Evolutionary conservation across 2,888 invertebrate species (phyloP).

Genomic region (Temnothorax unifasciatus): DNA sequence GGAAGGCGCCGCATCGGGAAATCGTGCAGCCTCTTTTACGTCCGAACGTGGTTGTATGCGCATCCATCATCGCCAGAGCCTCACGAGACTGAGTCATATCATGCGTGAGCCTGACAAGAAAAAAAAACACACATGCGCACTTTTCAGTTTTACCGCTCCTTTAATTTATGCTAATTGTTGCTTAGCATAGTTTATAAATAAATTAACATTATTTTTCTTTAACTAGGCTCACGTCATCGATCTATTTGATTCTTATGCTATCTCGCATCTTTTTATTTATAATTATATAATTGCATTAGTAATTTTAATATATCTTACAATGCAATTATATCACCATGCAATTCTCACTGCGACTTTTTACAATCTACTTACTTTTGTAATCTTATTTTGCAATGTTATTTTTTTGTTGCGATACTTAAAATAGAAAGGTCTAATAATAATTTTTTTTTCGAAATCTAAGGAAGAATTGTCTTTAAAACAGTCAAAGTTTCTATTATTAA

Average conservation of each 20-base stretch:
- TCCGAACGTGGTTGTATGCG: conserved; percentile 89
- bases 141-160: not conserved
- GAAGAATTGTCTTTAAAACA: not conserved
- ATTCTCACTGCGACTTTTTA: not conserved
- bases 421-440: not conserved
- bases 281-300: not conserved
- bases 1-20: conserved; percentile 89
- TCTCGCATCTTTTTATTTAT: not conserved
- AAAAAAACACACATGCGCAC: not conserved
- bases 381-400: no score
- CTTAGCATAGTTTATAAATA: not conserved
- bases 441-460: not conserved
- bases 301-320: not conserved
- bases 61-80: conserved; percentile 88
- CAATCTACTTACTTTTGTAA: not conserved
- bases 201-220: not conserved
- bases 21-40: conserved; percentile 90
- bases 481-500: not conserved
- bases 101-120: conserved; percentile 63
- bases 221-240: not conserved
- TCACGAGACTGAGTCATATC: conserved; percentile 86
- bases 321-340: not conserved
- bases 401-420: no score
- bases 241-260: not conserved
- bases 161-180: not conserved